phyloP scores from a whole-genome alignment of 2,888 invertebrate species.

The Chaetogeoica ovagalla region DNA sequence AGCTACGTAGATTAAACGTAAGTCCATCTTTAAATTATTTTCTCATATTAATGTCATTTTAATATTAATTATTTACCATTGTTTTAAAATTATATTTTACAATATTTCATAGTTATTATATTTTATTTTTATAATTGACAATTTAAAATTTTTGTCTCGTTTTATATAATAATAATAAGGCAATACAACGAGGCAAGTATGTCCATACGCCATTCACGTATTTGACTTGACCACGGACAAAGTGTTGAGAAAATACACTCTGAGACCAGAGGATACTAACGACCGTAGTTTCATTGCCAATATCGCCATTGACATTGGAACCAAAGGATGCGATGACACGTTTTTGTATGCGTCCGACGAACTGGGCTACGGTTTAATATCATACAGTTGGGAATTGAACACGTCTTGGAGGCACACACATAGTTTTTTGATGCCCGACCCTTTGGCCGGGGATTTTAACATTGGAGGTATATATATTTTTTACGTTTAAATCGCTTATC shows the following conservation, averaged over 20 bases:
- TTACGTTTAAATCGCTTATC: not conserved
- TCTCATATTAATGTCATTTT: too few relatives aligned
- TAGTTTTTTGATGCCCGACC: slow-evolving; percentile 75
- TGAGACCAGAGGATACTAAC: slow-evolving; percentile 72
- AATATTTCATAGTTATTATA: too few relatives aligned
- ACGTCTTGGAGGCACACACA: slow-evolving; percentile 79
- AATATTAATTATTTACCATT: not conserved
- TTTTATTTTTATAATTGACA: too few relatives aligned
- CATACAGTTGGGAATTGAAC: slow-evolving; percentile 74
- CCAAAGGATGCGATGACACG: slow-evolving; percentile 72
- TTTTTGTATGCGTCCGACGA: slow-evolving; percentile 76
- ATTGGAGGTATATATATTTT: slow-evolving; percentile 63
- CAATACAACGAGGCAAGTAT: slow-evolving; percentile 65
- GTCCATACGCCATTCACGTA: slow-evolving; percentile 69
- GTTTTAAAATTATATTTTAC: too few relatives aligned
- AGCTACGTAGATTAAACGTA: too few relatives aligned
- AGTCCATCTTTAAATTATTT: too few relatives aligned
- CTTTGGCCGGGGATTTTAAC: slow-evolving; percentile 73
- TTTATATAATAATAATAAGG: slow-evolving; percentile 17
- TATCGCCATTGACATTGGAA: slow-evolving; percentile 73
- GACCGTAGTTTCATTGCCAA: slow-evolving; percentile 80
- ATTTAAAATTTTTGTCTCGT: too few relatives aligned
- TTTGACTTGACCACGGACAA: slow-evolving; percentile 77
- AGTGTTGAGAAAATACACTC: slow-evolving; percentile 69
- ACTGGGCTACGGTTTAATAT: slow-evolving; percentile 73